Percentiles rank a stretch among this genome's conserved stretches.
Evolutionary conservation across 1,140 invertebrate species (phyloP).

Genomic region (Drosophila navojoa): DNA sequence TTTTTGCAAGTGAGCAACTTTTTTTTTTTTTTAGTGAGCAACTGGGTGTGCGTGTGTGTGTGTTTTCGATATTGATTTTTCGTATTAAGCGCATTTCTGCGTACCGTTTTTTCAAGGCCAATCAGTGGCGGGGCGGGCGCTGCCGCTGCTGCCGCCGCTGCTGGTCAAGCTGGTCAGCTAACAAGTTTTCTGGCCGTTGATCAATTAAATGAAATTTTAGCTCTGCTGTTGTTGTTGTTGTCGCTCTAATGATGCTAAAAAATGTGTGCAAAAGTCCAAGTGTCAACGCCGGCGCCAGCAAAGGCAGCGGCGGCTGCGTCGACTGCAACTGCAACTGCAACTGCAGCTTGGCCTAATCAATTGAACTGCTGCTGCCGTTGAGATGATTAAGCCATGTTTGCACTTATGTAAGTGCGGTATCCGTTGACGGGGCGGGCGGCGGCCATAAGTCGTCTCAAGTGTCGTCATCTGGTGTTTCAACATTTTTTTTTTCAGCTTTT

Average conservation of each 20-base stretch:
- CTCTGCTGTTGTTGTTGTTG: slow-evolving; percentile 30
- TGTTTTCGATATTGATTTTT: slow-evolving; percentile 78
- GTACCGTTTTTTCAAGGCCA: slow-evolving; percentile 77
- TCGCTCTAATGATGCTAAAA: slow-evolving; percentile 43
- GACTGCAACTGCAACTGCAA: not conserved
- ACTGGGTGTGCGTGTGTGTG: slow-evolving; percentile 33
- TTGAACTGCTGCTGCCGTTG: slow-evolving; percentile 35
- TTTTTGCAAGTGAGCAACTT: slow-evolving; percentile 36
- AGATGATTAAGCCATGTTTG: slow-evolving; percentile 80
- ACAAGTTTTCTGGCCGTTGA: slow-evolving; percentile 60
- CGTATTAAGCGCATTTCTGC: slow-evolving; percentile 81
- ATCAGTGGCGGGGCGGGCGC: slow-evolving; percentile 43
- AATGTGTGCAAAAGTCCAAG: slow-evolving; percentile 68
- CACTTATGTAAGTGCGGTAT: slow-evolving; percentile 74
- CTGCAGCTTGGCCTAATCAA: slow-evolving; percentile 63
- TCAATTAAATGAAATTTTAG: slow-evolving; percentile 63
- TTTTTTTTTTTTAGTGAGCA: slow-evolving; percentile 24
- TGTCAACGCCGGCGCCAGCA: slow-evolving; percentile 60
- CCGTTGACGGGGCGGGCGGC: slow-evolving; percentile 57
- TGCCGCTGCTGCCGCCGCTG: slow-evolving; percentile 9
- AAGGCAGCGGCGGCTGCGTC: slow-evolving; percentile 17
- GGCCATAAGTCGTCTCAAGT: slow-evolving; percentile 75
- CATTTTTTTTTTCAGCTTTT: slow-evolving; percentile 50
- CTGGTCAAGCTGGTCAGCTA: slow-evolving; percentile 56
- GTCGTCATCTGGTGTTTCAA: slow-evolving; percentile 74